phyloP scores from a whole-genome alignment of 2,113 vertebrate genomes.

The Myodes glareolus region DNA sequence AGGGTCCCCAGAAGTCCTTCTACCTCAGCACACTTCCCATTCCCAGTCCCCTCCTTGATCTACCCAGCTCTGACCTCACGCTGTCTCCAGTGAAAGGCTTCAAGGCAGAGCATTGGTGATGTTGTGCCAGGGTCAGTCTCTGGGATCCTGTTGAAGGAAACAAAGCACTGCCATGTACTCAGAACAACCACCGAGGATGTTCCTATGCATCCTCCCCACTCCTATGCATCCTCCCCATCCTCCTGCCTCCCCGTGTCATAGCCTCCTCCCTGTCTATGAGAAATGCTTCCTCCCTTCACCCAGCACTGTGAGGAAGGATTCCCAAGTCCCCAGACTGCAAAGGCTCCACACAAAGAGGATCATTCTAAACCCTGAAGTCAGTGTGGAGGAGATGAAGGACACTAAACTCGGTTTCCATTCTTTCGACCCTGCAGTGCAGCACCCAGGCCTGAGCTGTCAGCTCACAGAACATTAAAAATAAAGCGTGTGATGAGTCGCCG shows the following conservation, averaged over 20 bases:
- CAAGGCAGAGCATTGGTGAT: background rate
- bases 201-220: background rate
- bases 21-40: background rate
- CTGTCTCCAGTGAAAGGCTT: background rate
- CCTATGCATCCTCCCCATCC: background rate
- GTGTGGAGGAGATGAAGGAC: background rate
- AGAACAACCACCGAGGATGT: background rate
- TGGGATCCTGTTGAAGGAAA: background rate
- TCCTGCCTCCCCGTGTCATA: background rate
- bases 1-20: background rate
- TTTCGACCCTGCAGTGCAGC: background rate
- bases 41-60: rapidly evolving
- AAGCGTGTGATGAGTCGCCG: background rate
- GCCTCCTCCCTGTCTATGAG: too few species aligned
- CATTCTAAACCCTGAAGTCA: background rate
- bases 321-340: background rate
- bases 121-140: too few species aligned
- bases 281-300: background rate
- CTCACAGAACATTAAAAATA: background rate
- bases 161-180: background rate
- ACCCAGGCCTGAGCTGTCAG: background rate
- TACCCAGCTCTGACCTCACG: background rate
- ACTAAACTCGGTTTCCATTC: background rate
- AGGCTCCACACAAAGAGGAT: background rate
- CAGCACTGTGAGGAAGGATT: rapidly evolving